Conservation (phyloP, 2,797 vertebrate species). For the Anguilla obscura region DNA sequence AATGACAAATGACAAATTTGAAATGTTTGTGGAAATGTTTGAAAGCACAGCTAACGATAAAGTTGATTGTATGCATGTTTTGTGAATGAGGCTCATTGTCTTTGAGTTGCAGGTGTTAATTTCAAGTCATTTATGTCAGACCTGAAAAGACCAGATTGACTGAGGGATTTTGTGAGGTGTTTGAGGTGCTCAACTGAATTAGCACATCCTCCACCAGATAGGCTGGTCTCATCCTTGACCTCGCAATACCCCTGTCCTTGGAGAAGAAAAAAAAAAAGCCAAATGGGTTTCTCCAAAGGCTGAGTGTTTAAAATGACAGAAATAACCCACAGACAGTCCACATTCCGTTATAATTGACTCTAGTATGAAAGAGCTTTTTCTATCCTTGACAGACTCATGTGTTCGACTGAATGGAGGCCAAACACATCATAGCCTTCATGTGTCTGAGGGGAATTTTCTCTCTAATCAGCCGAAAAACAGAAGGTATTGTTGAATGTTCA, state of each 20-base stretch:
- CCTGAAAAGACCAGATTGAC: not conserved
- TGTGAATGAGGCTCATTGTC: no score
- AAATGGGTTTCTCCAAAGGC: not conserved
- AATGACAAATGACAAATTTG: no score
- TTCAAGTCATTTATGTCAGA: no score
- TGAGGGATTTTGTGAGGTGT: not conserved
- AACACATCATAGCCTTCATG: not conserved
- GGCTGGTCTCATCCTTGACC: not conserved
- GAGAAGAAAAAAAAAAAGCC: not conserved
- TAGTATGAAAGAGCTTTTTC: slow-evolving; percentile 10
- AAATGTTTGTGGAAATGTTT: no score
- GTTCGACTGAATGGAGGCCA: not conserved
- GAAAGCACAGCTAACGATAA: no score
- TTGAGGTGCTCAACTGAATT: not conserved
- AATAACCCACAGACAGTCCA: not conserved
- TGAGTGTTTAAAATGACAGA: slow-evolving; percentile 18
- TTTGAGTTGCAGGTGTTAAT: no score
- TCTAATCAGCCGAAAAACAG: not conserved
- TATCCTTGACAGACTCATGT: not conserved
- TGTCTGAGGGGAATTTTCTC: slow-evolving; percentile 7
- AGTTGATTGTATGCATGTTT: no score
- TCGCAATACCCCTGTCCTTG: not conserved
- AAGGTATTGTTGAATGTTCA: not conserved
- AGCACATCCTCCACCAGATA: not conserved
- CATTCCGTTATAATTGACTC: slow-evolving; percentile 9